Base-by-base conservation (phyloP, 1,140 invertebrate genomes). In the Anadara kagoshimensis region DNA sequence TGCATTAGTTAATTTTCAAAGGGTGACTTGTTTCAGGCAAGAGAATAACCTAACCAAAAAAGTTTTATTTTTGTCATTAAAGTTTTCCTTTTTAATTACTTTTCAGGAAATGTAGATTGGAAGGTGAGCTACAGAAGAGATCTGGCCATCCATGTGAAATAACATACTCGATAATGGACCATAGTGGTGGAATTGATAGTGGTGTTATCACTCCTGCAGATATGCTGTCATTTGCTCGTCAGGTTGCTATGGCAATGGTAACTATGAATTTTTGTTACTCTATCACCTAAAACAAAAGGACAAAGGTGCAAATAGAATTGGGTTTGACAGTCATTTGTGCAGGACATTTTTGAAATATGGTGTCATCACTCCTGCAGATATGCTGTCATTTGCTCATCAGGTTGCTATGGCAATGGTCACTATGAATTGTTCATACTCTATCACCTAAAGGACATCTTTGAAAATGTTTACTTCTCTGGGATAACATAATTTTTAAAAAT, bases 201-300 rank as follows among this genome's bases (percentile, higher is more conserved):
- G 86, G 86, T n/a, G 76, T 82, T 8, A 81, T 89, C 45, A 84
- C 82, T 12, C 82, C 87, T 3, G 79, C 81, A 0, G 86, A 88
- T 65, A 83, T 89, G 75, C 64, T 89, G 57, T 87, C 86, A 47
- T 88, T 87, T 59, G 87, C 87, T 24, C 71, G 87, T 73, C 87
- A 89, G 75, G 81, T 88, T 44, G 77, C 85, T 49, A 83, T 87
- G 83, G 87, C 86, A 62, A 89, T 89, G 87, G 87, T 88, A 71
- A 83, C 82, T 77, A 44, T 14, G 41, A 18, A 51, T 65, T 26
- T 54, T 11, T 41, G 5, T 36, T 2, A n/a, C 20, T 57, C 2
- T 24, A 49, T 14, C 14, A n/a, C n/a, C 14, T 49, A 11, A 49
- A 11, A 49, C 47, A 49, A 3, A n/a, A n/a, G n/a, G n/a, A n/a